phyloP scores from a whole-genome alignment of 1,140 invertebrate genomes.

The honey bee (Apis mellifera) region Amel_HAv3.1 CM009936.2:15616501-15617000 shows the following conservation, averaged over 20 bases:
- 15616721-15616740: constrained; percentile 87
- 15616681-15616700: constrained; percentile 85
- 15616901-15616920: constrained; percentile 87
- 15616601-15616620: constrained; percentile 81
- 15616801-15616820: too few relatives aligned
- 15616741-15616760: constrained; percentile 86
- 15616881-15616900: constrained; percentile 85
- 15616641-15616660: constrained; percentile 82
- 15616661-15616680: constrained; percentile 80
- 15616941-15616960: constrained; percentile 84
- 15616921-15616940: constrained; percentile 87
- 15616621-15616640: constrained; percentile 79
- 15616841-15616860: too few relatives aligned
- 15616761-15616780: constrained; percentile 88
- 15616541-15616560: background rate
- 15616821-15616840: too few relatives aligned
- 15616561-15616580: background rate
- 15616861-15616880: constrained; percentile 81
- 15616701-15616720: constrained; percentile 88
- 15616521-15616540: background rate
- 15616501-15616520: constrained; percentile 77
- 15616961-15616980: constrained; percentile 84
- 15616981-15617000: constrained; percentile 79
- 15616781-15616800: constrained; percentile 83
- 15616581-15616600: constrained; percentile 80